Base-by-base conservation (phyloP, 1,140 invertebrate genomes). In the Ceratosolen fusciceps region DNA sequence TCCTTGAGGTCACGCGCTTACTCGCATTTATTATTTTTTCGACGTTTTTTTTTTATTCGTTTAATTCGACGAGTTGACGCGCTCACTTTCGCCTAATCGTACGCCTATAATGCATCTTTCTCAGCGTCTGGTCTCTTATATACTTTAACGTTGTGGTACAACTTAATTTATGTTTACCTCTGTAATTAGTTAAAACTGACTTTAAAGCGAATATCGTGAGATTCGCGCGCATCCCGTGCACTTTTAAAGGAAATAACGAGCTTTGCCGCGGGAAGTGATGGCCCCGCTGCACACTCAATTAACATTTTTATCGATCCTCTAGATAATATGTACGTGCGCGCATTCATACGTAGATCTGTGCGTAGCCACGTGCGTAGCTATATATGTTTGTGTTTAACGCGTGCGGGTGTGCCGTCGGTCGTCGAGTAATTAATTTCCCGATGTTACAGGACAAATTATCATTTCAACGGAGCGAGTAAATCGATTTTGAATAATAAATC, bases 251-350 rank as follows among this genome's bases (percentile, higher is more conserved):
- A 65, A 67, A 79, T 56, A 74, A 74, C 39, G 71, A 79, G 70
- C 54, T 73, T 79, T 65, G 67, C 52, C 77, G 26, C 58, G 47
- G 49, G 77, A 74, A 79, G 49, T 68, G 52, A 62, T 34, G 54
- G 16, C 26, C 43, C 34, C 26, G n/a, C 5, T 71, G 2, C 34
- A 26, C 65, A 12, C 12, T 52, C 43, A 72, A 74, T 79, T 79
- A 54, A 65, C 71, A 79, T 79, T 79, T 79, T 68, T 67, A 79
- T 74, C 60, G 71, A 74, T 56, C 29, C n/a, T 56, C 26, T 26
- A 47, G 67, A 77, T 71, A 77, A 62, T 70, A 56, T 60, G 26
- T 29, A 34, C 34, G 34, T 62, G 19, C 16, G 3, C 26, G 24
- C 16, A 39, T 70, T n/a, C n/a, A n/a, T n/a, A n/a, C n/a, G n/a